Base-by-base conservation (phyloP, 2,113 vertebrate genomes). In the Heteronetta atricapilla region DNA sequence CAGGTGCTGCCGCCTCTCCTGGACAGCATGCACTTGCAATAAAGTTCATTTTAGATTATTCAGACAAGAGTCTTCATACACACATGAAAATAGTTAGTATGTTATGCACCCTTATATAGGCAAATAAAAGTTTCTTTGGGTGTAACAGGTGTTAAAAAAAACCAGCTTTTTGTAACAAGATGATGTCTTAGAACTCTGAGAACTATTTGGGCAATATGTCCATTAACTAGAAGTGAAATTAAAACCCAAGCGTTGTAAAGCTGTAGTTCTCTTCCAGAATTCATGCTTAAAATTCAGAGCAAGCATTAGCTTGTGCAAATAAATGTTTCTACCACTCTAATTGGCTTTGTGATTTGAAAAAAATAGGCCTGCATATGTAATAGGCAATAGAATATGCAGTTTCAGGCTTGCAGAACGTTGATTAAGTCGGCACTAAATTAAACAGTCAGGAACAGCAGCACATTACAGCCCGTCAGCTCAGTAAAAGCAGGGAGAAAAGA, bases 311-410 rank as follows among this genome's bases (percentile, higher is more conserved):
- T 23, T 25, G 46, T 50, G 26, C 44, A 82, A 16, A 83, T 46
- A 12, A 81, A 3, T 2, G 28, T 42, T 69, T 48, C 25, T 25
- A 73, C 16, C 6, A 3, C 15, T 69, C 36, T 28, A 3, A 10
- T 33, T n/a, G 74, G 28, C 21, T 29, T 26, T 16, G 31, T 11
- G 26, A 40, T 48, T 23, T 52, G 50, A 52, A 64, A 75, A 14
- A 46, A 1, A 21, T 3, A 18, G 3, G 12, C 3, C 46, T 2
- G 7, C 5, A 50, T 13, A 60, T 6, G 2, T 2, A 40, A 10
- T 1, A 23, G 4, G 23, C 8, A 18, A 21, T 0, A 42, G 10
- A 86, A 80, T 0, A 44, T 10, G 13, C 25, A 31, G n/a, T 40
- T 67, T 67, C 14, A 78, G 40, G 31, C n/a, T 67, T 33, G 21